Percentiles rank a stretch among this genome's conserved stretches.
Evolutionary conservation across 2,113 vertebrate genomes (phyloP).

Genomic region (Pavo muticus): DNA sequence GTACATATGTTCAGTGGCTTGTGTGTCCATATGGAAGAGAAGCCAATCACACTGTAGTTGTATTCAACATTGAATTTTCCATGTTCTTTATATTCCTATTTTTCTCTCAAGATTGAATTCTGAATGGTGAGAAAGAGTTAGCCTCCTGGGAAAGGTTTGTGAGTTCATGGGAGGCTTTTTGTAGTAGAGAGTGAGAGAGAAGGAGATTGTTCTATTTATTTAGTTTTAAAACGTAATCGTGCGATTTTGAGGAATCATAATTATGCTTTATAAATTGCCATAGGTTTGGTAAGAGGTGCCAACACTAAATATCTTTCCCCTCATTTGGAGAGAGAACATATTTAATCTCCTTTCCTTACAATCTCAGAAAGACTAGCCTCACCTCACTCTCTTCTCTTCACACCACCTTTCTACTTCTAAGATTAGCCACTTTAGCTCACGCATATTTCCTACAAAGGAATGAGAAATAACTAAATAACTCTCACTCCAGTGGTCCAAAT

Average conservation of each 20-base stretch:
- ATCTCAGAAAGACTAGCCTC: background rate
- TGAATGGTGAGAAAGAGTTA: background rate
- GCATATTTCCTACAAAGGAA: background rate
- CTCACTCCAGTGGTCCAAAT: background rate
- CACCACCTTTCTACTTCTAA: background rate
- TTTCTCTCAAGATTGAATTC: background rate
- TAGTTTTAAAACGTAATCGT: background rate
- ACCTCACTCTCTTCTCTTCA: background rate
- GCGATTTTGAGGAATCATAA: background rate
- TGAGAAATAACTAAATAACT: background rate
- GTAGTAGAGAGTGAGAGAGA: background rate
- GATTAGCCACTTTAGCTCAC: background rate
- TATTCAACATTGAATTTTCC: background rate
- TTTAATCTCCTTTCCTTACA: background rate
- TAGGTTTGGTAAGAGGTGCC: background rate
- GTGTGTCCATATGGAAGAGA: background rate
- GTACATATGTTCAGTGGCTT: background rate
- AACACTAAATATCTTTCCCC: background rate
- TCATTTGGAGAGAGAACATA: background rate
- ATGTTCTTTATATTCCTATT: background rate
- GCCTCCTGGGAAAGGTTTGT: background rate
- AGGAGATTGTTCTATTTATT: background rate
- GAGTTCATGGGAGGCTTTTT: background rate
- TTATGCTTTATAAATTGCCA: background rate
- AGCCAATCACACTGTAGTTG: background rate